These are phyloP conservation scores for Lethocerus indicus DNA, from an alignment of 1,140 invertebrate genomes.

Conservation along the genomic window DNA sequence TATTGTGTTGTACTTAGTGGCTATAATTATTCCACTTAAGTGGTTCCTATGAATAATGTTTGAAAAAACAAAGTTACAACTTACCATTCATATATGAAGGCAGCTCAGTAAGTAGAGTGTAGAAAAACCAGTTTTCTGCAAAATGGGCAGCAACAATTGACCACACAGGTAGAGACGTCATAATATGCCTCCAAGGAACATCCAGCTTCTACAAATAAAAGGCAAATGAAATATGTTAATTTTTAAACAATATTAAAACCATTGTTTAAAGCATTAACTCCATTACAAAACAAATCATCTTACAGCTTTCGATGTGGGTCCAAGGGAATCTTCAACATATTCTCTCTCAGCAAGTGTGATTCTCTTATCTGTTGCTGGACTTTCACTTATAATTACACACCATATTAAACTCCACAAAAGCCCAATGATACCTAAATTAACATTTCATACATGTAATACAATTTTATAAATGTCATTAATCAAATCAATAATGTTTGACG, in stretches of 20 bases:
- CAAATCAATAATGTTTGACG: no score
- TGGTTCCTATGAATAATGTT: no score
- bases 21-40: no score
- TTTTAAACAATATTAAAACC: background rate
- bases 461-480: background rate
- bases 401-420: conserved; percentile 52
- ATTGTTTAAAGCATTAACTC: background rate
- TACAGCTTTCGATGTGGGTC: conserved; percentile 12
- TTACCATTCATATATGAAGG: conserved; percentile 79
- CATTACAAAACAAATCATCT: background rate
- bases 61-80: conserved; percentile 1
- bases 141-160: conserved; percentile 82
- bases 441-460: conserved; percentile 27
- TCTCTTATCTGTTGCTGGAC: conserved; percentile 52
- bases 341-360: conserved; percentile 58
- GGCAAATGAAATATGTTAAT: background rate
- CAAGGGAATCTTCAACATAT: conserved; percentile 44
- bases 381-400: conserved; percentile 52
- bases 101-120: conserved; percentile 75
- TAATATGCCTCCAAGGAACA: conserved; percentile 58
- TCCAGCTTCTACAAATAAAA: conserved; percentile 11
- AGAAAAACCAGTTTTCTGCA: conserved; percentile 92
- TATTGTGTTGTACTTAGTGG: no score
- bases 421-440: conserved; percentile 46
- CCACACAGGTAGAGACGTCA: conserved; percentile 73